Evolutionary conservation across 2,888 invertebrate species (phyloP).

Genomic region (Alviniconcha strummeri): DNA sequence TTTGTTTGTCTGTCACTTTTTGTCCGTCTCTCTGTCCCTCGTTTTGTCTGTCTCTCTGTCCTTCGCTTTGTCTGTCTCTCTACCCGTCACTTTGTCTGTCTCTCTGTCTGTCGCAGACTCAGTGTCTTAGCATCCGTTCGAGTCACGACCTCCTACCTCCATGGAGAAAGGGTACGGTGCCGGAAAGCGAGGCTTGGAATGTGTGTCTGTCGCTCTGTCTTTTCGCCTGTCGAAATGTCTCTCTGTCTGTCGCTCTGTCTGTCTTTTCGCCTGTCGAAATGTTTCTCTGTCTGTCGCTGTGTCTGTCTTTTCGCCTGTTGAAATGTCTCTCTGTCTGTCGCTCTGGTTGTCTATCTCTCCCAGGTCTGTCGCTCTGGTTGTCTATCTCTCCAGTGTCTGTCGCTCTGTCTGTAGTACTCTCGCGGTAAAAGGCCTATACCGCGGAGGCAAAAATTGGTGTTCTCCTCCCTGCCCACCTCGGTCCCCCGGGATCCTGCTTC

Average conservation of each 20-base stretch:
- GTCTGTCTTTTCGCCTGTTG: neutral
- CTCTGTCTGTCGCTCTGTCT: neutral
- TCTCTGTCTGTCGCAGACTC: neutral
- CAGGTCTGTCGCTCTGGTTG: neutral
- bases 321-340: neutral
- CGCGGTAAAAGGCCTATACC: too few relatives aligned
- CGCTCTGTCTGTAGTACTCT: too few relatives aligned
- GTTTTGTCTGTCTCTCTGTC: constrained; percentile 17
- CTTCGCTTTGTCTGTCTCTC: constrained; percentile 6
- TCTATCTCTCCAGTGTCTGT: neutral
- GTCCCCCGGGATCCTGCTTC: too few relatives aligned
- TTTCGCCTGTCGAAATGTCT: neutral
- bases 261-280: neutral
- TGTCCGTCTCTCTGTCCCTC: constrained; percentile 7
- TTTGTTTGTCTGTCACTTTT: neutral
- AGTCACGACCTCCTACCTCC: neutral
- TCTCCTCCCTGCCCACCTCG: too few relatives aligned
- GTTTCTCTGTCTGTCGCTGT: neutral
- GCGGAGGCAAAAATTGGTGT: too few relatives aligned
- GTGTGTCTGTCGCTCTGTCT: neutral
- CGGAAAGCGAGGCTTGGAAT: too few relatives aligned
- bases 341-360: neutral
- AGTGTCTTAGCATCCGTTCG: neutral
- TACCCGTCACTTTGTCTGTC: constrained; percentile 11
- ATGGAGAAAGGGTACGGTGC: neutral